These are phyloP conservation scores for Glossophaga mutica DNA, from an alignment of 2,797 vertebrate genomes.

Conservation along the genomic window DNA sequence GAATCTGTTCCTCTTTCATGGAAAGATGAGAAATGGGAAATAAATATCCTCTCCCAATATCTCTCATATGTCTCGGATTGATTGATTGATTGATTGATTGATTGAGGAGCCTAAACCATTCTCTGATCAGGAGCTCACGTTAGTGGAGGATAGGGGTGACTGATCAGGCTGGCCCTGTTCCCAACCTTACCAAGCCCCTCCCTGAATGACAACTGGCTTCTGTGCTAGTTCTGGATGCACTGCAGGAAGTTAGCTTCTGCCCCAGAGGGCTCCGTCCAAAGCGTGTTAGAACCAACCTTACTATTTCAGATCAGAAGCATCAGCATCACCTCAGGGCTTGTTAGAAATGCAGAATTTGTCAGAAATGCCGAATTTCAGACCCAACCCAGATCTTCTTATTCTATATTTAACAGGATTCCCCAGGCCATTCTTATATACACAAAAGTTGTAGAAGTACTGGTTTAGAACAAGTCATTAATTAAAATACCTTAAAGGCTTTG, in stretches of 20 bases:
- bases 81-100: too few species aligned
- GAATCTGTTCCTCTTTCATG: not conserved
- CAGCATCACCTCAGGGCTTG: not conserved
- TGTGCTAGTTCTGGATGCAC: not conserved
- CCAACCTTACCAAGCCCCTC: rapidly evolving
- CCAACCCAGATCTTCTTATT: not conserved
- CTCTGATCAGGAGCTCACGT: not conserved
- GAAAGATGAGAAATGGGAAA: not conserved
- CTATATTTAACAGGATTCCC: slow-evolving; percentile 35
- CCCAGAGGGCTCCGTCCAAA: not conserved
- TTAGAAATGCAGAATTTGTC: not conserved
- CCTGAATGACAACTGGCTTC: not conserved
- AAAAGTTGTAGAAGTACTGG: slow-evolving; percentile 1
- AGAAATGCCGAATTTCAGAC: slow-evolving; percentile 16
- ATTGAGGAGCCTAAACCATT: not conserved
- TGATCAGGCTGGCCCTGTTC: not conserved
- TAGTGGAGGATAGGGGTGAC: not conserved
- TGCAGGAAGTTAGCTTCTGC: not conserved
- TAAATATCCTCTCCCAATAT: not conserved
- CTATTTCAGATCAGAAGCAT: not conserved
- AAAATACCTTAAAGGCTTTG: slow-evolving; percentile 30
- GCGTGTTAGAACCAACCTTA: not conserved
- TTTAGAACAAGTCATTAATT: slow-evolving; percentile 50
- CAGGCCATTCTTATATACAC: slow-evolving; percentile 27
- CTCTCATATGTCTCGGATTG: not conserved